phyloP scores from a whole-genome alignment of 2,888 invertebrate species.

The Pomacea canaliculata region DNA sequence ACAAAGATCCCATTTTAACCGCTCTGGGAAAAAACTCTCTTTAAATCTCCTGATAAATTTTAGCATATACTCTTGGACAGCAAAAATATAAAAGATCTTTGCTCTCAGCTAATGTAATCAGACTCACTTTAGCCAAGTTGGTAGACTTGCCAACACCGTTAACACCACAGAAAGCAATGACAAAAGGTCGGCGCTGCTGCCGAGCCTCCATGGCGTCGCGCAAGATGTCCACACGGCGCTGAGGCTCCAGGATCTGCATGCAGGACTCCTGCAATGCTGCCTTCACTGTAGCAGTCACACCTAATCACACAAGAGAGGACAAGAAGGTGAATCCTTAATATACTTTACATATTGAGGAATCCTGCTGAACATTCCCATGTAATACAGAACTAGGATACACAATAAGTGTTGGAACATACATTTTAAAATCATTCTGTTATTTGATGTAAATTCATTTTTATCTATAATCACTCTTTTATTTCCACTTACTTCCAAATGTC shows the following conservation, averaged over 20 bases:
- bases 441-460: no score
- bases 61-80: no score
- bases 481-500: slow-evolving; percentile 81
- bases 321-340: no score
- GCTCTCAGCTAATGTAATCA: background rate
- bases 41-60: no score
- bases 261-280: slow-evolving; percentile 89
- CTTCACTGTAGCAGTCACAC: slow-evolving; percentile 89
- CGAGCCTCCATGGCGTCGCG: slow-evolving; percentile 94
- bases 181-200: slow-evolving; percentile 85
- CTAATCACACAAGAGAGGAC: slow-evolving; percentile 62
- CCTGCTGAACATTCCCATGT: background rate
- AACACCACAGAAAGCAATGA: slow-evolving; percentile 97
- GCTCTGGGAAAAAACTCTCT: no score
- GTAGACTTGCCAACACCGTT: slow-evolving; percentile 99
- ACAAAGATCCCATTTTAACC: no score
- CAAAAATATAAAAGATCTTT: no score
- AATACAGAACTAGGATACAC: no score
- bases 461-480: no score
- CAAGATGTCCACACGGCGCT: slow-evolving; percentile 93
- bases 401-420: no score
- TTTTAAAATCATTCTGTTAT: no score
- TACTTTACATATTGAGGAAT: background rate
- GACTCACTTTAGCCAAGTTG: slow-evolving; percentile 90
- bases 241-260: slow-evolving; percentile 93